These are phyloP conservation scores for Eugnorisma glareosa DNA, from an alignment of 2,888 invertebrate genomes.

Conservation along the genomic window DNA sequence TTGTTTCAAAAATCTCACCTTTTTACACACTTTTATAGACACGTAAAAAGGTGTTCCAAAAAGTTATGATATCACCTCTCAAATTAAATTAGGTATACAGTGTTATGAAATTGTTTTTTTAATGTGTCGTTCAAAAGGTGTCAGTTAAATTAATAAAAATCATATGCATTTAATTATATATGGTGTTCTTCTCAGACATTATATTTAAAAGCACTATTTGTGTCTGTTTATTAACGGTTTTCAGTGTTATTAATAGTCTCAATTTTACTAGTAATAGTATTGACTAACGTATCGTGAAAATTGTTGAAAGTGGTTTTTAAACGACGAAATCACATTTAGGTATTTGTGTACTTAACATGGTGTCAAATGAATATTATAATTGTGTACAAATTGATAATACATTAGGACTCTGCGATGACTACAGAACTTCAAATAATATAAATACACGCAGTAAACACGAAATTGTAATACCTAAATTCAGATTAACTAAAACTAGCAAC, in stretches of 20 bases:
- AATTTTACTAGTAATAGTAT: not conserved
- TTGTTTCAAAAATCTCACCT: slow-evolving; percentile 49
- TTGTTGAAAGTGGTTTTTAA: not conserved
- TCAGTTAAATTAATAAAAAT: not conserved
- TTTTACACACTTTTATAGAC: slow-evolving; percentile 19
- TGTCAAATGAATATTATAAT: not conserved
- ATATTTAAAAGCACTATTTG: not conserved
- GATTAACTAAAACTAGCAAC: too few relatives aligned
- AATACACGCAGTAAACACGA: too few relatives aligned
- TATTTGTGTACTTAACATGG: not conserved
- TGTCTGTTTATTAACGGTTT: not conserved
- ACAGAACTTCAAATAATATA: too few relatives aligned
- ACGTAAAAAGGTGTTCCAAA: slow-evolving; percentile 34
- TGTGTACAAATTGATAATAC: not conserved
- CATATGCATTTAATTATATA: not conserved
- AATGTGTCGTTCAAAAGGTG: not conserved
- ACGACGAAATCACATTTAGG: not conserved
- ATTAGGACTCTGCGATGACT: not conserved
- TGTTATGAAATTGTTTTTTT: slow-evolving; percentile 14
- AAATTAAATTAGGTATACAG: slow-evolving; percentile 3
- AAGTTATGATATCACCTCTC: slow-evolving; percentile 21
- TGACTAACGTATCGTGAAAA: too few relatives aligned
- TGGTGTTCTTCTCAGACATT: not conserved
- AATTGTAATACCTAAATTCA: too few relatives aligned
- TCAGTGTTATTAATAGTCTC: not conserved